These are phyloP conservation scores for Invenusta paracnida DNA, from an alignment of 2,888 invertebrate genomes.

Conservation along the genomic window DNA sequence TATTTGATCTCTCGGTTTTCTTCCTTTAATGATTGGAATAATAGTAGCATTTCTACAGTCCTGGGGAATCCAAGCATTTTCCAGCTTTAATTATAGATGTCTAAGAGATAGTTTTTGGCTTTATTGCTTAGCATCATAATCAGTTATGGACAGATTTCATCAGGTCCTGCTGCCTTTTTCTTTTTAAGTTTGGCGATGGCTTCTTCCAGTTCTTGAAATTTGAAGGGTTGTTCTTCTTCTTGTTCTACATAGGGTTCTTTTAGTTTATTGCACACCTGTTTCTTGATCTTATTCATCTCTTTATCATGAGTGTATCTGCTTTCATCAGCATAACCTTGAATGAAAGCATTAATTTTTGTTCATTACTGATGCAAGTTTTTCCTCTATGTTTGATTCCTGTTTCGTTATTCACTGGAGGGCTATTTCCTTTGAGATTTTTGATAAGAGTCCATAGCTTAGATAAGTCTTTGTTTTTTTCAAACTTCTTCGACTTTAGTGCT, in stretches of 20 bases:
- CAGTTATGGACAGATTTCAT: background rate
- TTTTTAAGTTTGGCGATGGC: background rate
- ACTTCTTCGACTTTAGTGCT: background rate
- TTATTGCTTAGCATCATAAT: background rate
- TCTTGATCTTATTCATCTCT: slow-evolving; percentile 3
- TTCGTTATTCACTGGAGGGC: background rate
- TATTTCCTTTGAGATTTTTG: background rate
- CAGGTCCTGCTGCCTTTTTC: slow-evolving; percentile 8
- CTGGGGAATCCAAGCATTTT: background rate
- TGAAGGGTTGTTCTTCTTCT: no score
- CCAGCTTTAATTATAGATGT: background rate
- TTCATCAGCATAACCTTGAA: no score
- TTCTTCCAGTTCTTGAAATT: no score
- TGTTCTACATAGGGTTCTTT: slow-evolving; percentile 23
- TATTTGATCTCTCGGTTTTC: slow-evolving; percentile 14
- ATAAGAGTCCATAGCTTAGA: background rate
- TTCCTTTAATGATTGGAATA: background rate
- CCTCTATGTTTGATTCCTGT: slow-evolving; percentile 6
- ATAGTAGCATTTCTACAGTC: background rate
- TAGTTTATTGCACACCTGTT: background rate
- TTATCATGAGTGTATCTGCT: no score
- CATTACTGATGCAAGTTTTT: slow-evolving; percentile 10
- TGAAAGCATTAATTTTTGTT: slow-evolving; percentile 18
- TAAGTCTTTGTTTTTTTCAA: background rate
- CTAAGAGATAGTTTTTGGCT: background rate